phyloP scores from a whole-genome alignment of 2,113 vertebrate species.

The Phalacrocorax brasilianus region DNA sequence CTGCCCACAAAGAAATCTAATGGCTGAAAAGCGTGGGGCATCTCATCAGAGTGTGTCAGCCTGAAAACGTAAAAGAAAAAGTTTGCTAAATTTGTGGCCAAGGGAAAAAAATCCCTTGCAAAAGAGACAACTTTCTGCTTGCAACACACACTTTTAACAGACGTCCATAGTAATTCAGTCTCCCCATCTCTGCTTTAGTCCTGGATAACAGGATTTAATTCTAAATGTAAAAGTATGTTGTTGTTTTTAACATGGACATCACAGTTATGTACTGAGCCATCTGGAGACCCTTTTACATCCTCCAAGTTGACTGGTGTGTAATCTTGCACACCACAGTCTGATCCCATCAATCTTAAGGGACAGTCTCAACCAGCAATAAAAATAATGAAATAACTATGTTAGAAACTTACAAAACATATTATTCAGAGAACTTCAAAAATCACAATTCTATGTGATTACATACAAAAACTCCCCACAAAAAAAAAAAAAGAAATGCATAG shows the following conservation, averaged over 20 bases:
- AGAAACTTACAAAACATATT: neutral
- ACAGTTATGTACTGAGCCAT: neutral
- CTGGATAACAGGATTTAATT: neutral
- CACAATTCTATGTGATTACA: neutral
- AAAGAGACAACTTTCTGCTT: neutral
- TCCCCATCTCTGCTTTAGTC: neutral
- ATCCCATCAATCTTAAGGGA: neutral
- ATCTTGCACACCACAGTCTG: neutral
- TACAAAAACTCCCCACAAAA: neutral
- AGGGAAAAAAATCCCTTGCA: neutral
- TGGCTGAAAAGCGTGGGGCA: neutral
- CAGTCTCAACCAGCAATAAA: neutral
- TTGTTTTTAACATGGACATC: neutral
- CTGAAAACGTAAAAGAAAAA: conserved; percentile 9
- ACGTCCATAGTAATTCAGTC: neutral
- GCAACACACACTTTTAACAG: neutral
- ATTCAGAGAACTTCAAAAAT: neutral
- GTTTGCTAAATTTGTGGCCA: neutral
- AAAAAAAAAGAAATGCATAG: neutral
- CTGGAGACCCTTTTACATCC: neutral
- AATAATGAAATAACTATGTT: neutral
- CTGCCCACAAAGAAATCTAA: conserved; percentile 3
- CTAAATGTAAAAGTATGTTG: neutral
- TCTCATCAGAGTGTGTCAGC: neutral
- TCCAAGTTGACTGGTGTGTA: neutral